Percentiles rank a stretch among this genome's conserved stretches.
Evolutionary conservation across 1,140 invertebrate species (phyloP).

Genomic region (Drosophila busckii): DNA sequence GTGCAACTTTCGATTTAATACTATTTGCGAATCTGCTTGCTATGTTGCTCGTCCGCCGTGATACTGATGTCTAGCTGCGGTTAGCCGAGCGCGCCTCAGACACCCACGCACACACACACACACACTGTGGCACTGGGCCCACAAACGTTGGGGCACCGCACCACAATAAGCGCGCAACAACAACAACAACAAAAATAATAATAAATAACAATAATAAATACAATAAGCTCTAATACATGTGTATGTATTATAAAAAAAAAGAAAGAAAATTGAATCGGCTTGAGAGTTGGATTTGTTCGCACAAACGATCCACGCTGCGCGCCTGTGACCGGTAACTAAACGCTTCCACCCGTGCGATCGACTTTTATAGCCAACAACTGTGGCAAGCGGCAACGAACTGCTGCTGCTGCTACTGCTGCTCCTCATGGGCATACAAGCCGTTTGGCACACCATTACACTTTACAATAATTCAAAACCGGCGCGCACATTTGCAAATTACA

Average conservation of each 20-base stretch:
- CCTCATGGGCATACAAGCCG: too few relatives aligned
- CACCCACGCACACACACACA: too few relatives aligned
- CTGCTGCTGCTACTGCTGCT: slow-evolving; percentile 4
- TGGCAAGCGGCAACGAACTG: slow-evolving; percentile 9
- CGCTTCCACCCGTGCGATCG: slow-evolving; percentile 43
- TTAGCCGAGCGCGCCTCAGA: too few relatives aligned
- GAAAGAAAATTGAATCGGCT: slow-evolving; percentile 21
- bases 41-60: slow-evolving; percentile 55
- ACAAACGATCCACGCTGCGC: slow-evolving; percentile 45
- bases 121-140: too few relatives aligned
- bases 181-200: slow-evolving; percentile 24
- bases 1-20: not conserved
- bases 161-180: not conserved
- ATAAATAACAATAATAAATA: slow-evolving; percentile 15
- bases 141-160: slow-evolving; percentile 18
- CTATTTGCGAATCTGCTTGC: slow-evolving; percentile 47
- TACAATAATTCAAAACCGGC: too few relatives aligned
- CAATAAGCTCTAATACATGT: not conserved
- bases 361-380: slow-evolving; percentile 72
- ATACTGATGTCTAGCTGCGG: too few relatives aligned
- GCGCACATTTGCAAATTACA: too few relatives aligned
- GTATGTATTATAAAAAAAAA: too few relatives aligned
- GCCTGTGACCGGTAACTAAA: slow-evolving; percentile 38
- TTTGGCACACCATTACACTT: too few relatives aligned
- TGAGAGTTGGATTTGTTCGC: slow-evolving; percentile 42